A percentile compares a stretch with the other conserved stretches of the same genome.
phyloP scores from a whole-genome alignment of 2,797 vertebrate genomes.

The Graptemys geographica region DNA sequence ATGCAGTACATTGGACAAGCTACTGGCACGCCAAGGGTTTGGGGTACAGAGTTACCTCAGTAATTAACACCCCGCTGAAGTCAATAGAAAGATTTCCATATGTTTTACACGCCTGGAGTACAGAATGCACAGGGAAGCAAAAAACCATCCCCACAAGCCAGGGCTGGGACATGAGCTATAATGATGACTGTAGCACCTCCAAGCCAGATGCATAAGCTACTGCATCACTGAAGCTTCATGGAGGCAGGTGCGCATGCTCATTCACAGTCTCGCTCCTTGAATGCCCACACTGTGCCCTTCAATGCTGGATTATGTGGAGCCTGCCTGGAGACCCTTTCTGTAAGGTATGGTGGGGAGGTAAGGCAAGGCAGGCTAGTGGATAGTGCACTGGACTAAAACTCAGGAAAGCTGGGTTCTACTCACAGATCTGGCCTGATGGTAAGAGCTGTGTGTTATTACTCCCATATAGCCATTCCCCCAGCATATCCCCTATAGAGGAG shows the following conservation, averaged over 20 bases:
- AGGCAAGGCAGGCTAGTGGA: neutral
- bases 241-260: neutral
- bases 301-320: neutral
- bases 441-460: neutral
- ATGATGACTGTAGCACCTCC: neutral
- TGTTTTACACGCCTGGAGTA: neutral
- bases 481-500: neutral
- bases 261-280: neutral
- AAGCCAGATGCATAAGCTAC: neutral
- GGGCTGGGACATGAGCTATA: neutral
- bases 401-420: neutral
- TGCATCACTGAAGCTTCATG: neutral
- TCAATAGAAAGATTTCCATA: fast-evolving
- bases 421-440: neutral
- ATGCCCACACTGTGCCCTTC: neutral
- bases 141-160: neutral
- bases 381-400: neutral
- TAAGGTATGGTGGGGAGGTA: neutral
- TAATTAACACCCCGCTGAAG: neutral
- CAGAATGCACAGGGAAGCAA: neutral
- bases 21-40: neutral
- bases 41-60: too few relatives aligned
- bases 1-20: neutral
- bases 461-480: neutral
- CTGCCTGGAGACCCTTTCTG: neutral